These are phyloP conservation scores for Peromyscus maniculatus DNA, from an alignment of 2,113 vertebrate species.

Conservation along the genomic window DNA sequence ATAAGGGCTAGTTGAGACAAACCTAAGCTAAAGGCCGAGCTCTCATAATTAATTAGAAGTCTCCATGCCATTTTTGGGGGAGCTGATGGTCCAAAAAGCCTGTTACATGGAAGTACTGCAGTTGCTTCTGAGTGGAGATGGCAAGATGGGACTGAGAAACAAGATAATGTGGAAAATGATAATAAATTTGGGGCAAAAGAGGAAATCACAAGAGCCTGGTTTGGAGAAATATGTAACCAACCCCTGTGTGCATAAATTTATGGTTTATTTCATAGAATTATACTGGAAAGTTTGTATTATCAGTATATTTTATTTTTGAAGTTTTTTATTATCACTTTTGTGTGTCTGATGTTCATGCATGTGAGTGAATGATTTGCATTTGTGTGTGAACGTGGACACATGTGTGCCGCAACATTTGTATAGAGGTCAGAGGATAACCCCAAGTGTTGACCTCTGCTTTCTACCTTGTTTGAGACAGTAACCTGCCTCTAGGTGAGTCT, in stretches of 20 bases:
- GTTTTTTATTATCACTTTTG: background rate
- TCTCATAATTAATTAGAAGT: background rate
- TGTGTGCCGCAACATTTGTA: background rate
- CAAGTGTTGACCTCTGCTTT: no score
- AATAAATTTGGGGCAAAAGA: background rate
- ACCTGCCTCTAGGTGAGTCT: background rate
- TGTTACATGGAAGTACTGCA: accelerated
- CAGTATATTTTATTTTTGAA: background rate
- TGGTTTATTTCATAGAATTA: background rate
- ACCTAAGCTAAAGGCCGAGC: background rate
- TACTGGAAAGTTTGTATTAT: background rate
- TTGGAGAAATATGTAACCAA: background rate
- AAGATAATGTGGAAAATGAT: background rate
- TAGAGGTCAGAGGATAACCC: background rate
- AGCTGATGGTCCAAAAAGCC: background rate
- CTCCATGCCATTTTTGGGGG: background rate
- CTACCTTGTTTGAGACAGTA: background rate
- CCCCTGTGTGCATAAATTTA: background rate
- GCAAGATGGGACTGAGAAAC: accelerated
- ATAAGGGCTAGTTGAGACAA: background rate
- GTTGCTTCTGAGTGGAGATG: background rate
- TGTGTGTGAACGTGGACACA: no score
- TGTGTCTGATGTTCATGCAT: background rate
- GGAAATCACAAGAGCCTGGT: background rate
- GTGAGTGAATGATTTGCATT: background rate